A percentile compares a stretch with the other conserved stretches of the same genome.
Evolutionary conservation across 2,888 invertebrate species (phyloP).

Genomic region (Drosophila robusta): DNA sequence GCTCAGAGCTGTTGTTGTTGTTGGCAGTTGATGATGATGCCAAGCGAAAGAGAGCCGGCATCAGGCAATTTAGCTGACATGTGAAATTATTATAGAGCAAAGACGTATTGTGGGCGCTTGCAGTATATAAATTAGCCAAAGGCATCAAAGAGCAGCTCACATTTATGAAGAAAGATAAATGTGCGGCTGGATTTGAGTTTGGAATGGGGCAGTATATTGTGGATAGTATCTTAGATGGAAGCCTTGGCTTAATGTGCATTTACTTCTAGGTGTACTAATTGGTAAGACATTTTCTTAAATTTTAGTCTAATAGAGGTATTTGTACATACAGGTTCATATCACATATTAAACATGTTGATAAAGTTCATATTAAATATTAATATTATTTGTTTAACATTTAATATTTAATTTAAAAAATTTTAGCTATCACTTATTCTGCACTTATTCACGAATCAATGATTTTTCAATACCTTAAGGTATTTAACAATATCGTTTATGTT

Average conservation of each 20-base stretch:
- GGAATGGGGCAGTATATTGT: not conserved
- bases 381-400: no score
- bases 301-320: not conserved
- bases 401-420: no score
- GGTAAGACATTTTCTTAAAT: not conserved
- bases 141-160: constrained; percentile 28
- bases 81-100: constrained; percentile 46
- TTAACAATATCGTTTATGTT: not conserved
- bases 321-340: not conserved
- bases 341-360: not conserved
- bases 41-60: constrained; percentile 21
- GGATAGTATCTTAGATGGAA: constrained; percentile 4
- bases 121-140: constrained; percentile 46
- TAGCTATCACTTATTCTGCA: no score
- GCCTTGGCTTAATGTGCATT: not conserved
- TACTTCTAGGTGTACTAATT: constrained; percentile 14
- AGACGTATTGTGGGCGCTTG: constrained; percentile 33
- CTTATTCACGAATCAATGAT: not conserved
- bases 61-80: constrained; percentile 46
- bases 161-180: constrained; percentile 28
- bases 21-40: constrained; percentile 31
- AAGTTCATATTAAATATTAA: not conserved
- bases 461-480: not conserved
- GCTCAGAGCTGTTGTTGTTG: constrained; percentile 10
- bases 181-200: not conserved